A percentile compares a stretch with the other conserved stretches of the same genome.
Evolutionary conservation across 1,140 invertebrate genomes (phyloP).

Genomic region (Lethocerus indicus): DNA sequence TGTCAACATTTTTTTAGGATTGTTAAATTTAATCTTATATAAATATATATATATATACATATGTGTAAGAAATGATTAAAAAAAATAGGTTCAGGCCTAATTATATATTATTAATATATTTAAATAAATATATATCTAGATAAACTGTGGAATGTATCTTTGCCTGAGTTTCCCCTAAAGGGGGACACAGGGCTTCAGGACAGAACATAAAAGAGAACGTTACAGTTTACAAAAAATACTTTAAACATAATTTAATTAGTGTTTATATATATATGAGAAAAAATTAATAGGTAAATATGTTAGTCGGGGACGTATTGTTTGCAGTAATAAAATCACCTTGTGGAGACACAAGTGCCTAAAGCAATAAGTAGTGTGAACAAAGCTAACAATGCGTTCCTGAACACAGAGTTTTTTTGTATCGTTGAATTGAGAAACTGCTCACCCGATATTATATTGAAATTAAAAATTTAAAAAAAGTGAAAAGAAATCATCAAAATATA

Average conservation of each 20-base stretch:
- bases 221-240: background rate
- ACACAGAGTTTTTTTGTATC: background rate
- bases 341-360: constrained; percentile 12
- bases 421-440: too few relatives aligned
- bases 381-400: background rate
- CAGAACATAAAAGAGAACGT: background rate
- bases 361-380: constrained; percentile 11
- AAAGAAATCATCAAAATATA: too few relatives aligned
- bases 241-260: background rate
- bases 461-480: too few relatives aligned
- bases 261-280: background rate
- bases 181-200: background rate
- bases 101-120: constrained; percentile 19
- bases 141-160: background rate
- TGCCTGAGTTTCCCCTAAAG: background rate
- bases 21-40: constrained; percentile 19
- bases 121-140: constrained; percentile 14
- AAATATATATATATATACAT: constrained; percentile 12
- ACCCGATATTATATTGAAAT: too few relatives aligned
- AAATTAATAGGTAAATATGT: background rate
- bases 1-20: constrained; percentile 19
- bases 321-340: constrained; percentile 9
- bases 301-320: background rate
- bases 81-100: constrained; percentile 21
- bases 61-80: constrained; percentile 14